Base-by-base conservation (phyloP, 2,888 invertebrate species). In the Melinopterus prodromus region DNA sequence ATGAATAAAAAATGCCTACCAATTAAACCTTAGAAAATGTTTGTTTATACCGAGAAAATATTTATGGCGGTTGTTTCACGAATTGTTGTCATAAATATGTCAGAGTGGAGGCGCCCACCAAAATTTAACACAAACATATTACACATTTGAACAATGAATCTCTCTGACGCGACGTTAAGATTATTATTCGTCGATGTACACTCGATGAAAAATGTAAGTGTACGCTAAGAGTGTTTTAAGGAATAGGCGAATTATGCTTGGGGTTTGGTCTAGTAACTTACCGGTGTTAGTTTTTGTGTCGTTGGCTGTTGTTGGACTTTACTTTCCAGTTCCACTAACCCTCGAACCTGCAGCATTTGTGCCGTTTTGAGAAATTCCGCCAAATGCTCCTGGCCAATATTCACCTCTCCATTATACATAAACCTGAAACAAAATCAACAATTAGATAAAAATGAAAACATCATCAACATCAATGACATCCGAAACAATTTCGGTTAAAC, bases 341-440 rank as follows among this genome's bases (percentile, higher is more conserved):
- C 97, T 85, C 96, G 92, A 16, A 97, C 95, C 91, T 97, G 96
- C 85, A 97, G 92, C 91, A 96, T 92, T 90, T 96, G 96, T 71
- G 97, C 97, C 82, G 96, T 96, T 90, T 95, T 94, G 84, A 97
- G 91, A 89, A 97, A 96, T 88, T 96, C 96, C 83, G 95, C 94
- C 85, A 97, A 91, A 88, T 96, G 95, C 86, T 96, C 96, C 89
- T 97, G 96, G 35, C 96, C 95, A 85, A 97, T 95, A 89, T 96
- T 95, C 53, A 97, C 97, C 90, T 97, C 97, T 82, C 97, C 97
- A 89, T 96, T 96, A 90, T 97, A 97, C 96, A 97, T 97, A 91
- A 97, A 97, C 90, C 94, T 94, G 87, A 0, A 86, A 86, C 71
- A 83, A 81, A 82, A 79, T 76, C 70, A 16, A 71, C 16, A 16